Percentiles rank a stretch among this genome's conserved stretches.
Conservation (phyloP, 2,113 vertebrate species). For the Sphyrna mokarran region DNA sequence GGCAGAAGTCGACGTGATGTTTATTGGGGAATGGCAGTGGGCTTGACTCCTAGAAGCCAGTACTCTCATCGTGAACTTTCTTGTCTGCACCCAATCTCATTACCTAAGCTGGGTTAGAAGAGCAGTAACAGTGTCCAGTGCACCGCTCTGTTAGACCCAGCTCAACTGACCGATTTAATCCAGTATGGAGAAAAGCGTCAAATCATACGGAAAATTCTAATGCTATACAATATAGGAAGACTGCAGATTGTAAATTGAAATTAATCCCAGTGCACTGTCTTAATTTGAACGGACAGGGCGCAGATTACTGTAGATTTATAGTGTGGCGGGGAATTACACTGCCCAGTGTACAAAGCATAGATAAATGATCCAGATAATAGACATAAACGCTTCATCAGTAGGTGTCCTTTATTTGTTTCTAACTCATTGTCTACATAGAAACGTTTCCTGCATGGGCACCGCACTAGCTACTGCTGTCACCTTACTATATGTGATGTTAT, state of each 20-base stretch:
- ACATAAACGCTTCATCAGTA: constrained; percentile 12
- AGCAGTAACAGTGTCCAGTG: constrained; percentile 56
- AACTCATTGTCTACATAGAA: neutral
- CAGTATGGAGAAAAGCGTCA: constrained; percentile 48
- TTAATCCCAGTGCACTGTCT: constrained; percentile 26
- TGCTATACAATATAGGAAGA: constrained; percentile 36
- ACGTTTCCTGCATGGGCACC: neutral
- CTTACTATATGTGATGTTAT: constrained; percentile 21
- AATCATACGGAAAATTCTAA: constrained; percentile 41
- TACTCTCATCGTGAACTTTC: constrained; percentile 46
- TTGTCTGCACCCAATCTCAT: constrained; percentile 52
- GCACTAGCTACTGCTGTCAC: neutral
- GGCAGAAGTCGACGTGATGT: constrained; percentile 73
- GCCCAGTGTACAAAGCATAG: constrained; percentile 56
- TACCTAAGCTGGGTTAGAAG: constrained; percentile 52
- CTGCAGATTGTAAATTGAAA: constrained; percentile 37
- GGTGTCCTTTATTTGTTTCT: constrained; percentile 23
- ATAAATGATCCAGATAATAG: constrained; percentile 37
- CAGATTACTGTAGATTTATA: constrained; percentile 39
- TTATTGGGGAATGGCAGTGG: constrained; percentile 39
- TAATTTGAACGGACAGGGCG: constrained; percentile 16
- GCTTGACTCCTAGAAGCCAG: constrained; percentile 32
- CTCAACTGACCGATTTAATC: constrained; percentile 45
- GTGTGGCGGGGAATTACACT: constrained; percentile 35
- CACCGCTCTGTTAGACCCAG: constrained; percentile 57